Percentiles rank a stretch among this genome's conserved stretches.
Evolutionary conservation across 2,797 vertebrate species (phyloP).

Genomic region (Acipenser transmontanus): DNA sequence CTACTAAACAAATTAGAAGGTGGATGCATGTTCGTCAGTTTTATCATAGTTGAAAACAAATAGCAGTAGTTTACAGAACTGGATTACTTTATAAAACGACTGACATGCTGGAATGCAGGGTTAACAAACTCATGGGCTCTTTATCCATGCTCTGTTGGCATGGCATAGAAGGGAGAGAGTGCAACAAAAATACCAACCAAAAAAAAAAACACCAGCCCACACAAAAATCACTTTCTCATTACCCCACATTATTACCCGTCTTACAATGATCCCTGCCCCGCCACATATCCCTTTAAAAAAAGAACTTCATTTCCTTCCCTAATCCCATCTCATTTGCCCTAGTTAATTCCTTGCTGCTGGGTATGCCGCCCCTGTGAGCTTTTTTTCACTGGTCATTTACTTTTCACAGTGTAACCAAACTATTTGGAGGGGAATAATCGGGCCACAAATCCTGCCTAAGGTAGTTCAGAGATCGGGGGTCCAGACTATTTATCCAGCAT

Average conservation of each 20-base stretch:
- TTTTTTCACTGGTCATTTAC: constrained; percentile 64
- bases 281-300: constrained; percentile 43
- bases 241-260: constrained; percentile 58
- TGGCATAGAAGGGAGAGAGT: no score
- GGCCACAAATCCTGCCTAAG: constrained; percentile 50
- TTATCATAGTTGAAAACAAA: no score
- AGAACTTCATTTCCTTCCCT: constrained; percentile 65
- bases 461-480: constrained; percentile 21
- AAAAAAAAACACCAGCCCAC: constrained; percentile 48
- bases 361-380: constrained; percentile 60
- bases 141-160: no score
- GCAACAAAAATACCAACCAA: no score
- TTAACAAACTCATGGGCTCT: no score
- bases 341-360: constrained; percentile 56
- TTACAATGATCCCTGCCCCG: constrained; percentile 55
- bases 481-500: constrained; percentile 58
- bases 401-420: constrained; percentile 64
- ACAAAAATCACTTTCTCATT: constrained; percentile 70
- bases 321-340: constrained; percentile 69
- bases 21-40: no score
- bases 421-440: constrained; percentile 65
- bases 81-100: no score
- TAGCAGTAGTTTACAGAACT: no score
- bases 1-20: no score
- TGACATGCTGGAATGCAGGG: no score